These are phyloP conservation scores for Corynorhinus townsendii DNA, from an alignment of 2,113 vertebrate genomes.

Conservation along the genomic window DNA sequence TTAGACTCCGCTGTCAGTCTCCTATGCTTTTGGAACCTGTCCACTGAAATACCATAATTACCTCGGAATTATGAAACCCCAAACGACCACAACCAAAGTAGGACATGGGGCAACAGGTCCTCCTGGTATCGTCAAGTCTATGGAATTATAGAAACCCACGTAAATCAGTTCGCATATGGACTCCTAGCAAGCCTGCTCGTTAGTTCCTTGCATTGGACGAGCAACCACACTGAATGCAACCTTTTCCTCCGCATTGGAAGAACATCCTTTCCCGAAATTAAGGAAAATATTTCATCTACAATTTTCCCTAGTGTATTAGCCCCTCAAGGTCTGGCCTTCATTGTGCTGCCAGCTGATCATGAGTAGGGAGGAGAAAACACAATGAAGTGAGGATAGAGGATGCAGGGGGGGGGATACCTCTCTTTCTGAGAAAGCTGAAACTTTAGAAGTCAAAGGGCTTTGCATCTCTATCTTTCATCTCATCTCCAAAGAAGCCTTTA, in stretches of 20 bases:
- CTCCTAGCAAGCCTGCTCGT: slow-evolving; percentile 4
- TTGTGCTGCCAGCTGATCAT: background rate
- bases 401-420: background rate
- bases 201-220: slow-evolving; percentile 33
- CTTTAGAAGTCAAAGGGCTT: background rate
- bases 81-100: background rate
- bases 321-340: background rate
- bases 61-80: slow-evolving; percentile 49
- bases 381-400: background rate
- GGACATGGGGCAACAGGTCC: background rate
- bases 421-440: background rate
- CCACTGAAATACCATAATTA: background rate
- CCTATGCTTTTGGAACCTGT: slow-evolving; percentile 26
- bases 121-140: background rate
- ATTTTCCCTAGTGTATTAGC: slow-evolving; percentile 47
- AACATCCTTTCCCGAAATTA: slow-evolving; percentile 54
- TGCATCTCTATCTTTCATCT: background rate
- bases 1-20: slow-evolving; percentile 50
- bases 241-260: slow-evolving; percentile 46
- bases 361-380: background rate
- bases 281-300: slow-evolving; percentile 39
- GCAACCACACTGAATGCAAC: slow-evolving; percentile 38
- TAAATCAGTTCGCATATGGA: background rate
- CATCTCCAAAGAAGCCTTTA: background rate
- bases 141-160: background rate